Evolutionary conservation across 1,140 invertebrate species (phyloP), one percentile per base, ranked within the genome.

Genomic region (Drosophila sechellia): DNA sequence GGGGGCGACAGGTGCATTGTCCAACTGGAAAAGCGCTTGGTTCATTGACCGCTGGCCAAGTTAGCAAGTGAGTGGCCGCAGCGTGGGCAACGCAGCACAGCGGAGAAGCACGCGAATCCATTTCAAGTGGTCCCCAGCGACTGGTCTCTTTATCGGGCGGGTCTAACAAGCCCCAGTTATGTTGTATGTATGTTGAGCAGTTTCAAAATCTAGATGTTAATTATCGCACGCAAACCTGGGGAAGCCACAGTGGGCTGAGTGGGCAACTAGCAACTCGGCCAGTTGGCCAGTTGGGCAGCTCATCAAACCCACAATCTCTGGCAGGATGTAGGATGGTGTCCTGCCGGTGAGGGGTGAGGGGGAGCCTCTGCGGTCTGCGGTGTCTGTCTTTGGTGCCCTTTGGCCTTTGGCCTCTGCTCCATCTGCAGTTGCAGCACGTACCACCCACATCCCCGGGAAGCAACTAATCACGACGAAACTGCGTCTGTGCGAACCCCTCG

Each of bases 131-230:
- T 13, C 40, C 54, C 31, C 22, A 46, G 73, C 46, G 55, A 52
- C 59, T 31, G 76, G 58, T 54, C 64, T 70, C 45, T 81, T 83
- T 86, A 87, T 86, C 81, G 80, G 71, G 45, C 75, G 73, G 80
- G 40, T 58, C 60, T 66, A 84, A 85, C 81, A 81, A 85, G 79
- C 71, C 65, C 73, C 42, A 76, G 81, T 79, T 87, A 76, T 86
- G 76, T 83, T 84, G 63, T 79, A 78, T 83, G 83, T 86, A 87
- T 87, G 83, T 75, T 81, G 79, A 86, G 68, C 79, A 81, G 83
- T 81, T 79, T 79, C 45, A 83, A 59, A 64, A 69, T 75, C 66
- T 77, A 71, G 83, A 83, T 89, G 79, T 89, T 86, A 76, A 86
- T 83, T 86, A 86, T 89, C 66, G 79, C 83, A 86, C 83, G 83